A percentile compares a stretch with the other conserved stretches of the same genome.
Evolutionary conservation across 2,888 invertebrate species (phyloP).

Genomic region (Palloptera scutellata): DNA sequence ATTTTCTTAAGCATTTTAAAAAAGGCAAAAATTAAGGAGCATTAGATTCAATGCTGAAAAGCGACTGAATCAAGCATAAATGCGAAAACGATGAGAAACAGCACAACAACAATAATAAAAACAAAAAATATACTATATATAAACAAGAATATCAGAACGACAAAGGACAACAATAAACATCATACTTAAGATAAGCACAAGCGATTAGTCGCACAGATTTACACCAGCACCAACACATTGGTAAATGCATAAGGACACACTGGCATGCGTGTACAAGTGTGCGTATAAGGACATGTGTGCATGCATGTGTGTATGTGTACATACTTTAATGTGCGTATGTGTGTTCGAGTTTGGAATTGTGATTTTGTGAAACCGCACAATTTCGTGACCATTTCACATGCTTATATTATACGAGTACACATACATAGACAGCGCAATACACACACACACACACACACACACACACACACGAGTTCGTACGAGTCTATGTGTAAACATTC

Average conservation of each 20-base stretch:
- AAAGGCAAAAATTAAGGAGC: too few species aligned
- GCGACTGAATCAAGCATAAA: too few species aligned
- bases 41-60: too few species aligned
- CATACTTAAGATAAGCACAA: constrained; percentile 13
- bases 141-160: background rate
- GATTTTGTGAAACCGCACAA: constrained; percentile 37
- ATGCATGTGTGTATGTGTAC: background rate
- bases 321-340: background rate
- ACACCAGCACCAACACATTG: constrained; percentile 1
- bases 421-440: background rate
- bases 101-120: too few species aligned
- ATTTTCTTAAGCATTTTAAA: too few species aligned
- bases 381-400: background rate
- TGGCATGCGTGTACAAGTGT: background rate
- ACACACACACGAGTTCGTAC: too few species aligned
- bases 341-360: constrained; percentile 25
- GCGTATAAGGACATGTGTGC: background rate
- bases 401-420: background rate
- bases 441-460: background rate
- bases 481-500: background rate
- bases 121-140: too few species aligned
- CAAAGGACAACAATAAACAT: constrained; percentile 12
- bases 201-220: background rate
- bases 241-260: background rate
- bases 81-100: too few species aligned